phyloP scores from a whole-genome alignment of 2,797 vertebrate genomes.

The Vireo griseus region DNA sequence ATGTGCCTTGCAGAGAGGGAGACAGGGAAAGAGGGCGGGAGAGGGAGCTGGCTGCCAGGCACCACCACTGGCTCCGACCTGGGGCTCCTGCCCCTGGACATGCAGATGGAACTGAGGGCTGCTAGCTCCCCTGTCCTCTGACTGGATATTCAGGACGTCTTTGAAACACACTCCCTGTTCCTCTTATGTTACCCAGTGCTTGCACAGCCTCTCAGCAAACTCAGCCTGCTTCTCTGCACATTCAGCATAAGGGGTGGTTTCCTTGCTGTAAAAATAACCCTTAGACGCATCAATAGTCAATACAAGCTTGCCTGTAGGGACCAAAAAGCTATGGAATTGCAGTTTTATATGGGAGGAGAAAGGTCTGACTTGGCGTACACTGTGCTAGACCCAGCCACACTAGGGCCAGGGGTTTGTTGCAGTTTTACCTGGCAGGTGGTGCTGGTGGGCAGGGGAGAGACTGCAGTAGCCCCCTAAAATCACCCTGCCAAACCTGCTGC shows the following conservation, averaged over 20 bases:
- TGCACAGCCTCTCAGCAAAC: not conserved
- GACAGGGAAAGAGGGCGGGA: not conserved
- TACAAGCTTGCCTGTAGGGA: not conserved
- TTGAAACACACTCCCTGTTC: fast-evolving
- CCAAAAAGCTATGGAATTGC: not conserved
- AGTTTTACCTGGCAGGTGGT: not conserved
- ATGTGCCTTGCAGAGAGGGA: not conserved
- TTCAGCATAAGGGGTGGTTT: not conserved
- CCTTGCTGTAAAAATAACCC: not conserved
- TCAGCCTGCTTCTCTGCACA: not conserved
- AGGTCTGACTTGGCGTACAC: fast-evolving
- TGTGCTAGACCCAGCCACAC: not conserved
- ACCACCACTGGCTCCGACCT: not conserved
- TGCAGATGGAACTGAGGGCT: fast-evolving
- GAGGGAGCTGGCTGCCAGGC: not conserved
- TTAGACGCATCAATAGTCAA: not conserved
- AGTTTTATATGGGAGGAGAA: not conserved
- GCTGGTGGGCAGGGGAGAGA: too few relatives aligned
- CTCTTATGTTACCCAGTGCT: not conserved
- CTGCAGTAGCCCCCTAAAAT: not conserved
- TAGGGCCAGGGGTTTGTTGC: not conserved
- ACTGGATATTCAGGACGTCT: fast-evolving
- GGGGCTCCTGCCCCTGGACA: not conserved
- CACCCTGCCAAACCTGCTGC: not conserved
- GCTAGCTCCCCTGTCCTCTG: fast-evolving